A percentile compares a stretch with the other conserved stretches of the same genome.
Evolutionary conservation across 1,140 invertebrate species (phyloP).

Genomic region (Drosophila varians): DNA sequence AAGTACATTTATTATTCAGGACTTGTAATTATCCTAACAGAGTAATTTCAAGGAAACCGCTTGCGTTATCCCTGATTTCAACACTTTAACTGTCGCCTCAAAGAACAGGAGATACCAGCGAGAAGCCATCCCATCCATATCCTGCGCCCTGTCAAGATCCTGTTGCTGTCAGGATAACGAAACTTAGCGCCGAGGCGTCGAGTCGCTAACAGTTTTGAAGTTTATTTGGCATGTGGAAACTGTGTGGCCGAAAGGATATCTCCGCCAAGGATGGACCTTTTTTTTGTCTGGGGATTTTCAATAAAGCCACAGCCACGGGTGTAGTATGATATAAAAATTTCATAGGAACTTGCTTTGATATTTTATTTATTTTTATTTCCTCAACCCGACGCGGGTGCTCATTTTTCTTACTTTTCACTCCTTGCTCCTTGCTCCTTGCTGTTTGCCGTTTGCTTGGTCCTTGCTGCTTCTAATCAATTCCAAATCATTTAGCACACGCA

Average conservation of each 20-base stretch:
- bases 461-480: conserved; percentile 74
- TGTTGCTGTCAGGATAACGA: conserved; percentile 42
- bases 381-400: conserved; percentile 6
- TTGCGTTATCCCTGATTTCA: neutral
- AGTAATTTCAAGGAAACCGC: neutral
- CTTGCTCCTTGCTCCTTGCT: neutral
- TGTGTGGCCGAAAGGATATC: conserved; percentile 35
- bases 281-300: conserved; percentile 46
- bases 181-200: conserved; percentile 61
- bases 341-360: conserved; percentile 73
- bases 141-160: conserved; percentile 18
- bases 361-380: conserved; percentile 80
- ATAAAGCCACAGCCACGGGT: conserved; percentile 51
- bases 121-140: conserved; percentile 12
- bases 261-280: conserved; percentile 6
- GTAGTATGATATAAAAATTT: conserved; percentile 62
- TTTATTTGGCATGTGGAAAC: conserved; percentile 67
- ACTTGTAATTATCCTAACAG: neutral
- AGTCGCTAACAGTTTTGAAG: conserved; percentile 77
- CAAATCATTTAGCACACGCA: conserved; percentile 79
- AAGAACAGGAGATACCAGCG: neutral
- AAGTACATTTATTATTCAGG: neutral
- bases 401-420: neutral
- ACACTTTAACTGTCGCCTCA: neutral
- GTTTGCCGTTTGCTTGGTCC: conserved; percentile 22